phyloP scores from a whole-genome alignment of 35 echinoderm and acorn worm species.

The Apostichopus japonicus region DNA sequence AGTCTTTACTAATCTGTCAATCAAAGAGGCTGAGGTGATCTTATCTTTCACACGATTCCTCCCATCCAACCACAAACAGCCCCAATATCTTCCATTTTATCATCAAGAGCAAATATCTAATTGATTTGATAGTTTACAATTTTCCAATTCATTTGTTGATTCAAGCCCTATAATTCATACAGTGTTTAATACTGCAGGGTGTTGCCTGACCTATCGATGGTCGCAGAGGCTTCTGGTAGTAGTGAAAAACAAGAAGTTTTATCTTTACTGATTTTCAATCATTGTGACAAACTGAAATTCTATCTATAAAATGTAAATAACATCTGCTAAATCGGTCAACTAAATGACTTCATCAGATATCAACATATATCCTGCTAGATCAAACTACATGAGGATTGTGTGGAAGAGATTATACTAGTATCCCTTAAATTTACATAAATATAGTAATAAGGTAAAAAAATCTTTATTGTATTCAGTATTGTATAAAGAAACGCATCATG shows the following conservation, averaged over 20 bases:
- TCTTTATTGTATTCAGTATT: too few species aligned
- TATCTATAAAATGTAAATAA: neutral
- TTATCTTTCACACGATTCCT: slow-evolving; percentile 37
- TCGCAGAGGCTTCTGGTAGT: neutral
- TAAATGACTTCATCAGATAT: too few species aligned
- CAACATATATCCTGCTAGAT: too few species aligned
- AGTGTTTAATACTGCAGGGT: neutral
- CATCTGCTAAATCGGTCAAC: neutral
- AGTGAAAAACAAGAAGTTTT: neutral
- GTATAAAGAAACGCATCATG: too few species aligned
- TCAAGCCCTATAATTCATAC: slow-evolving; percentile 18
- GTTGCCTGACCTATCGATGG: too few species aligned
- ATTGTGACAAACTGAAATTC: slow-evolving; percentile 1
- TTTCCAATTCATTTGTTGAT: slow-evolving; percentile 38
- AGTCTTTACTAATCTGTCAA: slow-evolving; percentile 1
- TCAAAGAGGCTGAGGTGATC: neutral
- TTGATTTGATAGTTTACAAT: slow-evolving; percentile 41
- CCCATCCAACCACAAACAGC: slow-evolving; percentile 33
- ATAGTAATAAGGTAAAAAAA: too few species aligned
- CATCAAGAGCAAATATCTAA: slow-evolving; percentile 21
- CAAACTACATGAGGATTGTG: too few species aligned
- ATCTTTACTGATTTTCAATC: slow-evolving; percentile 26
- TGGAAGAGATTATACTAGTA: too few species aligned
- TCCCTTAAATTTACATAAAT: too few species aligned
- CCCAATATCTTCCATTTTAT: slow-evolving; percentile 4